Evolutionary conservation across 2,888 invertebrate species (phyloP), one percentile per base, ranked within the genome.

Genomic region (Drosophila stalkeri): DNA sequence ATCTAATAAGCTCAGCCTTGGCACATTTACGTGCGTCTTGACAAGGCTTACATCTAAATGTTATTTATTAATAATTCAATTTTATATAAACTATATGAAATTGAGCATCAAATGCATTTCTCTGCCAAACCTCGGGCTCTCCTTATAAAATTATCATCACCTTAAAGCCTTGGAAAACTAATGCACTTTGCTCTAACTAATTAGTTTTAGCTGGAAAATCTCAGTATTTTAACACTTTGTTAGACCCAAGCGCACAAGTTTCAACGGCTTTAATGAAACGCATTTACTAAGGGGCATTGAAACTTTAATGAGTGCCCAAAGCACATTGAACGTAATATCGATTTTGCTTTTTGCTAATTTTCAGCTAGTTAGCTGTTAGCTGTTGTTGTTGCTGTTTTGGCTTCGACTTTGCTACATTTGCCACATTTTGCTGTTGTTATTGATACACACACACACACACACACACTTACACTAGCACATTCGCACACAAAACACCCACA

Each of bases 331-430:
- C 57, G 41, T 64, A 67, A 64, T 89, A 82, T 82, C 77, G 82
- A 82, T 82, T 82, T 82, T 80, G 70, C 37, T 66, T 69, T 81
- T 81, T 85, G 75, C 86, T 88, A 88, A 86, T 88, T 86, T 81
- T 82, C 82, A 86, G 82, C 76, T 79, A 57, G 80, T 86, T 86
- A 75, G 44, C 62, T 77, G 61, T 73, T 75, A n/a, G n/a, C n/a
- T n/a, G 52, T 63, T 80, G 27, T 69, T 75, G 56, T 63, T 80
- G 31, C 49, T 33, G 63, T 67, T 62, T 51, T 54, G 39, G 61
- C 76, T 63, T 47, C 69, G 63, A 64, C 41, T 37, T 39, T 37
- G 57, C 71, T 47, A 63, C 54, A n/a, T 49, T 80, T 62, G 64
- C 77, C 63, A 79, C 78, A 79, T 70, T 81, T 62, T 82, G 54